A percentile compares a stretch with the other conserved stretches of the same genome.
Conservation (phyloP, 2,113 vertebrate genomes). For the Castor canadensis region DNA sequence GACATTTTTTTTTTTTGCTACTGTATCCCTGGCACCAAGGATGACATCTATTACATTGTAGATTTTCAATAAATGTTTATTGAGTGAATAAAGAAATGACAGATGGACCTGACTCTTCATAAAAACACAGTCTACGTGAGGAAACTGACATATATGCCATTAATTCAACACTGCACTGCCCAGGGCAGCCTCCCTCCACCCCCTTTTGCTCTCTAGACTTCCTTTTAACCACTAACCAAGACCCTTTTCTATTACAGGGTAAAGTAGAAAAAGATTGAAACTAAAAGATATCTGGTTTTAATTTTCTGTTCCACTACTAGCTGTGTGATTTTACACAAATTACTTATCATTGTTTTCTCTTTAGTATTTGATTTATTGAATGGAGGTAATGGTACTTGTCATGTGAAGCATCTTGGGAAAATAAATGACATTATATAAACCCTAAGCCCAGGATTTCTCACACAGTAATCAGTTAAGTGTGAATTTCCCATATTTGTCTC, state of each 20-base stretch:
- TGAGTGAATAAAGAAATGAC: background rate
- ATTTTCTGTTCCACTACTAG: conserved; percentile 26
- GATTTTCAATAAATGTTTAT: conserved; percentile 5
- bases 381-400: background rate
- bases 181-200: background rate
- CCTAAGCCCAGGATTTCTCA: background rate
- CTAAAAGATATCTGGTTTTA: background rate
- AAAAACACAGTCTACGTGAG: background rate
- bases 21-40: background rate
- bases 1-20: background rate
- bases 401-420: too few relatives aligned
- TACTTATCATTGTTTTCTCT: background rate
- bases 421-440: conserved; percentile 3
- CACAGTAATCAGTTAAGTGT: background rate
- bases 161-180: background rate
- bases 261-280: conserved; percentile 6
- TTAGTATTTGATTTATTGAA: conserved; percentile 19
- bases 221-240: background rate
- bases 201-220: background rate
- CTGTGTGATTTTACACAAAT: background rate
- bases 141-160: background rate
- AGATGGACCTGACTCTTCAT: background rate
- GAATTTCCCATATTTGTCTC: background rate
- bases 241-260: background rate
- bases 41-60: background rate